Conservation (phyloP, 37 sponge, comb jelly and placozoan genomes). For the Corticium candelabrum region DNA sequence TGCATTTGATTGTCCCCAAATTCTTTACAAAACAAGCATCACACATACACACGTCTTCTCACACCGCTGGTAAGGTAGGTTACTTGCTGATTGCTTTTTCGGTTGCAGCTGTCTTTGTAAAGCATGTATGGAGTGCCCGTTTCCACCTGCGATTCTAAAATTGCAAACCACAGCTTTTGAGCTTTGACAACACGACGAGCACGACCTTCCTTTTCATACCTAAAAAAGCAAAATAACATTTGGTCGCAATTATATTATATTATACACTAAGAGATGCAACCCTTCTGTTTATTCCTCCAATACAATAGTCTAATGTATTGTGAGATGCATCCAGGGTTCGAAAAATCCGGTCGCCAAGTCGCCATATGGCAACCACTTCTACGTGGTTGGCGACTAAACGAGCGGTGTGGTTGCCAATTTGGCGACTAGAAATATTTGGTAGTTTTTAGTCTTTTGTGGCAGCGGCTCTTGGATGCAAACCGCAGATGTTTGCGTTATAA, state of each 20-base stretch:
- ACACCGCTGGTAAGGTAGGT: neutral
- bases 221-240: constrained; percentile 6
- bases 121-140: constrained; percentile 99
- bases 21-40: constrained; percentile 32
- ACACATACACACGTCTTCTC: neutral
- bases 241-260: neutral
- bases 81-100: constrained; percentile 96
- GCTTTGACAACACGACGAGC: constrained; percentile 58
- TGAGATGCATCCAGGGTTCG: too few relatives aligned
- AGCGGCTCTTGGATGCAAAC: too few relatives aligned
- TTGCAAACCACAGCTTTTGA: constrained; percentile 99
- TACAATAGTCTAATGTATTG: too few relatives aligned
- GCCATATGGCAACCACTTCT: too few relatives aligned
- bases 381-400: too few relatives aligned
- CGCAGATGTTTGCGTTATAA: too few relatives aligned
- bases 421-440: too few relatives aligned
- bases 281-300: too few relatives aligned
- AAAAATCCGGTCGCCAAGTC: too few relatives aligned
- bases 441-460: too few relatives aligned
- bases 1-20: constrained; percentile 94
- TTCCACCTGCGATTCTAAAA: constrained; percentile 90
- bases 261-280: neutral
- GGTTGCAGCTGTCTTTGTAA: constrained; percentile 94
- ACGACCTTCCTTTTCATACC: constrained; percentile 83
- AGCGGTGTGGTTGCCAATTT: too few relatives aligned